These are phyloP conservation scores for Andrena haemorrhoa DNA, from an alignment of 2,888 invertebrate species.

Conservation along the genomic window DNA sequence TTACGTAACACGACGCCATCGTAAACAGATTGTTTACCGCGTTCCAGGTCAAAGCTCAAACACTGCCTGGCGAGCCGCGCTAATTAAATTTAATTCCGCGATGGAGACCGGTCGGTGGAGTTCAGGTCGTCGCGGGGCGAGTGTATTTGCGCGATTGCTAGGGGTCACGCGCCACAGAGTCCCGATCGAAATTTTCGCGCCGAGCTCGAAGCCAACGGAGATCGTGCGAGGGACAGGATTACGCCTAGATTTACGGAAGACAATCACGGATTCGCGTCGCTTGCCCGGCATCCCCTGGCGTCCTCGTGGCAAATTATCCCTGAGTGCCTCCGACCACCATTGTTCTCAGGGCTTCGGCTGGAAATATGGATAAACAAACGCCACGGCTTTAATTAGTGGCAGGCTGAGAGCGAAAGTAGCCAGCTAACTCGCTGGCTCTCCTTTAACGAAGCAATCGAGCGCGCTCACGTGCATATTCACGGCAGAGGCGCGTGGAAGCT, in stretches of 20 bases:
- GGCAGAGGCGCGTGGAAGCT: not conserved
- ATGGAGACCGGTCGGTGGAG: not conserved
- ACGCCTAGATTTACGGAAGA: slow-evolving; percentile 54
- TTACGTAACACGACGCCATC: slow-evolving; percentile 13
- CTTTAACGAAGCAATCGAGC: not conserved
- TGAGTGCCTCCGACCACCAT: slow-evolving; percentile 22
- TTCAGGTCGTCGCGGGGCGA: slow-evolving; percentile 8
- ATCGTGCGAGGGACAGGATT: slow-evolving; percentile 32
- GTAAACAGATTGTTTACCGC: slow-evolving; percentile 43
- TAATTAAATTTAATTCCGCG: slow-evolving; percentile 36
- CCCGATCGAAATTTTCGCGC: slow-evolving; percentile 41
- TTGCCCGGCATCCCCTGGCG: slow-evolving; percentile 39
- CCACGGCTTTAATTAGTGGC: slow-evolving; percentile 18
- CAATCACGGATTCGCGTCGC: slow-evolving; percentile 58
- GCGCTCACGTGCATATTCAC: not conserved
- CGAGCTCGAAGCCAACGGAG: not conserved
- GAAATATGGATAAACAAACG: slow-evolving; percentile 45
- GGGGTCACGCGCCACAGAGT: not conserved
- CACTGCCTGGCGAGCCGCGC: not conserved
- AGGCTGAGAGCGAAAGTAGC: not conserved
- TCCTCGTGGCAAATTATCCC: slow-evolving; percentile 49
- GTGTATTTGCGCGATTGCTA: slow-evolving; percentile 2
- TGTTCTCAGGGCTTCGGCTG: slow-evolving; percentile 11
- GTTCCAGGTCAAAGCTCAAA: slow-evolving; percentile 11
- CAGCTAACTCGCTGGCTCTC: not conserved